Conservation (phyloP, 2,797 vertebrate genomes). For the Sebastes minor region DNA sequence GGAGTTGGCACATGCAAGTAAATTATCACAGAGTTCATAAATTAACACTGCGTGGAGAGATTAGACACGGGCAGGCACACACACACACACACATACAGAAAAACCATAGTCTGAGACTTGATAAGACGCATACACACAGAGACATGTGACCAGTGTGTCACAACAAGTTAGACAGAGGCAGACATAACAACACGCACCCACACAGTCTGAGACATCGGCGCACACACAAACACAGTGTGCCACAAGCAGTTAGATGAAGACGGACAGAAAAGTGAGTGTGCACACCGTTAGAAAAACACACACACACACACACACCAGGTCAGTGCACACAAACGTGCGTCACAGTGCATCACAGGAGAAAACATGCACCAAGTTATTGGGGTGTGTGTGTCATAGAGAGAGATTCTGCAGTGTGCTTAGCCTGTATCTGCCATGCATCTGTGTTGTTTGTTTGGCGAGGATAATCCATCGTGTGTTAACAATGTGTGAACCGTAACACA, state of each 20-base stretch:
- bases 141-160: constrained; percentile 13
- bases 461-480: neutral
- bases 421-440: neutral
- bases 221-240: neutral
- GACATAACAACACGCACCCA: constrained; percentile 14
- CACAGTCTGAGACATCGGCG: neutral
- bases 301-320: neutral
- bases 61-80: neutral
- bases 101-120: neutral
- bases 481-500: neutral
- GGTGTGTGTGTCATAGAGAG: neutral
- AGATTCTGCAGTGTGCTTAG: neutral
- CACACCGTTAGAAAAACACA: neutral
- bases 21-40: constrained; percentile 24
- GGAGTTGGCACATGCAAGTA: constrained; percentile 11
- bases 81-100: neutral
- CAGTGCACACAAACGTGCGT: neutral
- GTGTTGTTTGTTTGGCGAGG: neutral
- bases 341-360: neutral
- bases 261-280: neutral
- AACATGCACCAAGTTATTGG: neutral
- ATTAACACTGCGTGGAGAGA: neutral
- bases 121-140: neutral
- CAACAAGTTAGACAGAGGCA: constrained; percentile 13
- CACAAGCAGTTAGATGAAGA: constrained; percentile 18